These are phyloP conservation scores for Leptinotarsa defecta DNA, from an alignment of 1,140 invertebrate genomes.

Conservation along the genomic window DNA sequence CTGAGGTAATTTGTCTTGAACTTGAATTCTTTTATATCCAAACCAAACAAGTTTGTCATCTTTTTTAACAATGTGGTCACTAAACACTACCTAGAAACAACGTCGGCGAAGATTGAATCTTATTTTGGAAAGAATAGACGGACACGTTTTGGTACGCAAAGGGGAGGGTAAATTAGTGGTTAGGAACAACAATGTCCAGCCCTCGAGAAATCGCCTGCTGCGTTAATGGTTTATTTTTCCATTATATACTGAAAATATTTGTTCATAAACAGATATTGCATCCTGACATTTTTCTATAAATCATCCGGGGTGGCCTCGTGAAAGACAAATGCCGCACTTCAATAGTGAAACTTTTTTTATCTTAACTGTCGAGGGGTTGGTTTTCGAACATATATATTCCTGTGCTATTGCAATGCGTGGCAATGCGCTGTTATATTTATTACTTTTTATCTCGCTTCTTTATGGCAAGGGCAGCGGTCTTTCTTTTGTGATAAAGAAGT, in stretches of 20 bases:
- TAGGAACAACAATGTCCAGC: constrained; percentile 20
- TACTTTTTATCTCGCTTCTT: too few species aligned
- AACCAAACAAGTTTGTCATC: not conserved
- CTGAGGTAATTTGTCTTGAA: too few species aligned
- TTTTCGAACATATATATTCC: too few species aligned
- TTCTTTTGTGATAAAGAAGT: too few species aligned
- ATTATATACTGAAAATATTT: constrained; percentile 26
- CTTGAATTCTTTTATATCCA: too few species aligned
- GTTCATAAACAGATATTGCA: constrained; percentile 27
- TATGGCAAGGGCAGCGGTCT: too few species aligned
- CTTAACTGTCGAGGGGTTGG: not conserved
- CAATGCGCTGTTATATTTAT: too few species aligned
- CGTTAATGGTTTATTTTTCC: constrained; percentile 26
- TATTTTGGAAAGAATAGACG: constrained; percentile 12
- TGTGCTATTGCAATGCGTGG: too few species aligned
- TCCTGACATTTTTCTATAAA: constrained; percentile 25
- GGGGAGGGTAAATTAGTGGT: constrained; percentile 20
- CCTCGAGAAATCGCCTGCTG: constrained; percentile 12
- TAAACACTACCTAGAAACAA: not conserved
- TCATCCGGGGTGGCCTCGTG: constrained; percentile 9
- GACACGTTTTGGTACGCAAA: constrained; percentile 9
- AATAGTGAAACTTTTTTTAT: not conserved
- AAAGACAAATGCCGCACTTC: constrained; percentile 16
- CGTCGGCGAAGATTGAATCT: constrained; percentile 10
- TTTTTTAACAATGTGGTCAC: constrained; percentile 13